Evolutionary conservation across 2,113 vertebrate species (phyloP).

Genomic region (Ictalurus punctatus): DNA sequence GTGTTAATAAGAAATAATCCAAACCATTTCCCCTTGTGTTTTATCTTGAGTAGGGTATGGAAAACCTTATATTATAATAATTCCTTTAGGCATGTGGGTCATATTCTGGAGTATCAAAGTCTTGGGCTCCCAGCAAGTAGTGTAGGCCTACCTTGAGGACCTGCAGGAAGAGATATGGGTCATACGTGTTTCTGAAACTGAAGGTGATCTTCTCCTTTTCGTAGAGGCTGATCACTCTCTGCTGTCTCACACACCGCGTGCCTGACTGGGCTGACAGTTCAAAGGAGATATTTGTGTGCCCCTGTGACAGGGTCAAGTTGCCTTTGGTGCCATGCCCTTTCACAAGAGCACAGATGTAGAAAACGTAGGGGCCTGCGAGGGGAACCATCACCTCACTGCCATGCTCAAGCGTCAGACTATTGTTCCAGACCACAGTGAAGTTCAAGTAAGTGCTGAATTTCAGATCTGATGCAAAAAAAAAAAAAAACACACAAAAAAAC

Average conservation of each 20-base stretch:
- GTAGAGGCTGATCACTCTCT: constrained; percentile 40
- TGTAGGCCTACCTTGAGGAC: constrained; percentile 46
- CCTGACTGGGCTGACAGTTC: background rate
- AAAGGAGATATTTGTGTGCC: background rate
- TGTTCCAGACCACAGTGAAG: constrained; percentile 38
- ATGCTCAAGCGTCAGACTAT: constrained; percentile 31
- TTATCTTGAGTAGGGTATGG: background rate
- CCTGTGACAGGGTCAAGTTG: constrained; percentile 32
- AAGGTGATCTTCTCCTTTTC: constrained; percentile 26
- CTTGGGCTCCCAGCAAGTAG: constrained; percentile 51
- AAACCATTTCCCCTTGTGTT: background rate
- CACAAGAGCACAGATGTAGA: constrained; percentile 42
- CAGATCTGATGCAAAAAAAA: background rate
- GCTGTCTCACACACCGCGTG: background rate
- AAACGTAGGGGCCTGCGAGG: constrained; percentile 46
- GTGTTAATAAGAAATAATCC: constrained; percentile 11
- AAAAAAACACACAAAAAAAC: background rate
- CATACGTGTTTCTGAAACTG: background rate
- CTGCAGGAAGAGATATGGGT: background rate
- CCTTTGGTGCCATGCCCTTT: accelerated
- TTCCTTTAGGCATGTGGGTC: background rate
- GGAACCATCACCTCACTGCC: constrained; percentile 31
- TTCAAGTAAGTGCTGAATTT: background rate
- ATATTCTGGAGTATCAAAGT: constrained; percentile 5
- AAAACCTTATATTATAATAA: background rate